These are phyloP conservation scores for Drosophila hamatofila DNA, from an alignment of 2,888 invertebrate genomes.

Conservation along the genomic window DNA sequence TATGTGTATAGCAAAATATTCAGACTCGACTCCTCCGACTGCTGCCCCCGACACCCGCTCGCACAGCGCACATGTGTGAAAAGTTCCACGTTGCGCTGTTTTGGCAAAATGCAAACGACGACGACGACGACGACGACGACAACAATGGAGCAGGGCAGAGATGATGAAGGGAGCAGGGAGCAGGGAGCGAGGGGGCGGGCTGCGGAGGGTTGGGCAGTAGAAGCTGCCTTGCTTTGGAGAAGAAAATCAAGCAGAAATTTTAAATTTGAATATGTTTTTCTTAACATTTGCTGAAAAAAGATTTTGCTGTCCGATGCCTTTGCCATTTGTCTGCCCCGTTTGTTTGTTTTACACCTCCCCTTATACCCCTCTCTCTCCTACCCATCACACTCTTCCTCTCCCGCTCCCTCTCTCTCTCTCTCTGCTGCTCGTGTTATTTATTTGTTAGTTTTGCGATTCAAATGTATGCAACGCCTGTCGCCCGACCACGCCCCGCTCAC, in stretches of 20 bases:
- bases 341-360: conserved; percentile 68
- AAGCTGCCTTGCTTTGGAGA: neutral
- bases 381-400: neutral
- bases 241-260: conserved; percentile 76
- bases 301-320: conserved; percentile 45
- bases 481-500: conserved; percentile 8
- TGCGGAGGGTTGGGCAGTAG: neutral
- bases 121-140: conserved; percentile 43
- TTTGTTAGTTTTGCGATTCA: conserved; percentile 81
- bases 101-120: conserved; percentile 77
- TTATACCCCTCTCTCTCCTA: conserved; percentile 31
- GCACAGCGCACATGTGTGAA: conserved; percentile 63
- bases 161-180: too few species aligned
- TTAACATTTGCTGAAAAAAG: conserved; percentile 36
- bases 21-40: conserved; percentile 8
- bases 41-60: neutral
- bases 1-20: conserved; percentile 50
- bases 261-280: conserved; percentile 81
- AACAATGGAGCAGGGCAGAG: conserved; percentile 24
- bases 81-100: conserved; percentile 77
- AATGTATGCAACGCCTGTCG: conserved; percentile 57
- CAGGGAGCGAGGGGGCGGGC: neutral
- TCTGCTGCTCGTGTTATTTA: conserved; percentile 70
- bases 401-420: too few species aligned
- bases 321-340: conserved; percentile 72